Evolutionary conservation across 2,797 vertebrate genomes (phyloP).

Genomic region (Natrix natrix): DNA sequence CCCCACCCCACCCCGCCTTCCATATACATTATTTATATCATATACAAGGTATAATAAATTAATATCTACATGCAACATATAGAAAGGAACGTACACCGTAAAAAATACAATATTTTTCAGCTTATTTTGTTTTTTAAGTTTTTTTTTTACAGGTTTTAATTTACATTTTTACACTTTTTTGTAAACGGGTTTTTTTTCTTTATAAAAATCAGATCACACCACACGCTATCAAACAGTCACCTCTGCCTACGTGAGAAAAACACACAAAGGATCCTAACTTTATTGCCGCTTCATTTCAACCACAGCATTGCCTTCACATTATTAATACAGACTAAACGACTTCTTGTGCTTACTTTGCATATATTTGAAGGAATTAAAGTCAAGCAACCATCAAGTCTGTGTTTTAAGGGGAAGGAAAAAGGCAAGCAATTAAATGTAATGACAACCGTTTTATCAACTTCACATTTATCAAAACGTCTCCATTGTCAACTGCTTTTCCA

Average conservation of each 20-base stretch:
- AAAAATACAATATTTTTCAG: conserved; percentile 85
- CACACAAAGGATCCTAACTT: conserved; percentile 43
- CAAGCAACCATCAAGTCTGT: conserved; percentile 56
- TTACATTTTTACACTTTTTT: conserved; percentile 77
- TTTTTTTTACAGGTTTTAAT: conserved; percentile 84
- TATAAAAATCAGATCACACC: conserved; percentile 61
- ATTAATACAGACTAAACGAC: conserved; percentile 53
- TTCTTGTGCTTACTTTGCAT: conserved; percentile 31
- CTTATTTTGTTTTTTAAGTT: conserved; percentile 80
- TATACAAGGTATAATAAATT: conserved; percentile 88
- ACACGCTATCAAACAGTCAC: conserved; percentile 60
- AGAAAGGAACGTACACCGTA: conserved; percentile 77
- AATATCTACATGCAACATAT: conserved; percentile 94
- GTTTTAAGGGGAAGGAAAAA: conserved; percentile 38
- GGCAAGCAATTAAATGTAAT: conserved; percentile 49
- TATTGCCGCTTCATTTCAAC: conserved; percentile 64
- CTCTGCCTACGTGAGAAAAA: conserved; percentile 48
- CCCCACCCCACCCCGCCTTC: conserved; percentile 65
- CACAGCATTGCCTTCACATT: conserved; percentile 66
- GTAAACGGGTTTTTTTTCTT: conserved; percentile 65
- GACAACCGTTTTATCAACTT: conserved; percentile 63
- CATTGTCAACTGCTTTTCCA: conserved; percentile 53
- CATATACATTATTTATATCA: conserved; percentile 62
- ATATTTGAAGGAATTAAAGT: conserved; percentile 37
- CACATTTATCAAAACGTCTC: conserved; percentile 63